phyloP scores from a whole-genome alignment of 2,797 vertebrate species.

The Enteromius treurensis region DNA sequence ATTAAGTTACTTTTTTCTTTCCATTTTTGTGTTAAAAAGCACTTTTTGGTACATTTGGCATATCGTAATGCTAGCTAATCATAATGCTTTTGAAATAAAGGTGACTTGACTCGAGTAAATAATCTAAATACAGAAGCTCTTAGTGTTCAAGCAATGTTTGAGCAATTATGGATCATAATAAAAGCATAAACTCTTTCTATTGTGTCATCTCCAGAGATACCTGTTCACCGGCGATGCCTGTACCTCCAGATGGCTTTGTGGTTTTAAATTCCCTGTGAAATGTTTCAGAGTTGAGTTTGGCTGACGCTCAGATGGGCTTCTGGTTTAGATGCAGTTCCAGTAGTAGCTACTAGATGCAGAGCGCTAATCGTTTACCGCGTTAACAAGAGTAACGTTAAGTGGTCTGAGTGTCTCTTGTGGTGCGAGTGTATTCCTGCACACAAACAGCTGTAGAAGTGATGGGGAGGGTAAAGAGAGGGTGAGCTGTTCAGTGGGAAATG shows the following conservation, averaged over 20 bases:
- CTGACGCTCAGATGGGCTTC: not conserved
- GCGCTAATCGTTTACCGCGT: not conserved
- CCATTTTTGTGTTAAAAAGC: no score
- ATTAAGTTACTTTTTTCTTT: no score
- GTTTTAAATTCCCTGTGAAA: not conserved
- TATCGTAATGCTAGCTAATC: not conserved
- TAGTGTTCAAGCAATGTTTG: not conserved
- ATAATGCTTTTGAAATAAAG: not conserved
- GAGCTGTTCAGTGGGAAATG: constrained; percentile 5
- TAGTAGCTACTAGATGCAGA: constrained; percentile 3
- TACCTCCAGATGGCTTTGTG: not conserved
- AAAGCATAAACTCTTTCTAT: not conserved
- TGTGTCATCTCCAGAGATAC: not conserved
- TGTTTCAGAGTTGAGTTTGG: not conserved
- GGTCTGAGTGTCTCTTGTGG: constrained; percentile 25
- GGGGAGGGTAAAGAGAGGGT: constrained; percentile 3
- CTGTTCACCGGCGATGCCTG: not conserved
- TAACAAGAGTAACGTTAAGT: constrained; percentile 31
- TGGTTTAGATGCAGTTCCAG: not conserved
- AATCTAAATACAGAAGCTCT: not conserved
- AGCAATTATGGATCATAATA: not conserved
- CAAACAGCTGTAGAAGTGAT: constrained; percentile 31
- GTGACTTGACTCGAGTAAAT: not conserved
- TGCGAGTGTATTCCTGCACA: not conserved
- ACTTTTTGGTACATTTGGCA: not conserved